Evolutionary conservation across 2,113 vertebrate genomes (phyloP).

Genomic region (Ammodytes dubius): DNA sequence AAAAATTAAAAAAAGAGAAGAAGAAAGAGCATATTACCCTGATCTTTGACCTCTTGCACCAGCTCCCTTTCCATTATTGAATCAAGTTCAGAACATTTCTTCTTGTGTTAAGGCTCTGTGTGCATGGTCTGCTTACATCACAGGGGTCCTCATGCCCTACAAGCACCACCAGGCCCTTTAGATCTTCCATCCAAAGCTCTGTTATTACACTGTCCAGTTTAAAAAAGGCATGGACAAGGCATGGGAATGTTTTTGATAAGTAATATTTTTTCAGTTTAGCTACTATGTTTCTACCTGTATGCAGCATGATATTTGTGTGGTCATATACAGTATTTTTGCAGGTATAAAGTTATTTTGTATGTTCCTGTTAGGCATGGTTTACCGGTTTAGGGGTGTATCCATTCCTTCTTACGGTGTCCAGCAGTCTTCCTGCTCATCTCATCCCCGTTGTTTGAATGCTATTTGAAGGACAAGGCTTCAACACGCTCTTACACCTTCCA

Average conservation of each 20-base stretch:
- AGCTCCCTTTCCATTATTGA: constrained; percentile 22
- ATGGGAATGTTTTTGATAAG: neutral
- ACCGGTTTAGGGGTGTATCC: neutral
- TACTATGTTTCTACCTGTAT: neutral
- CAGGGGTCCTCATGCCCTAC: constrained; percentile 13
- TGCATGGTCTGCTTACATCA: constrained; percentile 70
- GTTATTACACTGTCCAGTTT: neutral
- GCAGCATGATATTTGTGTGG: neutral
- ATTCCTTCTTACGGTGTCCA: neutral
- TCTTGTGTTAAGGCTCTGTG: neutral
- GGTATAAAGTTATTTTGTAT: neutral
- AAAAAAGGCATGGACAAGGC: constrained; percentile 7
- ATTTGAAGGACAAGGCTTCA: constrained; percentile 69
- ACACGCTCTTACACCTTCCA: constrained; percentile 29
- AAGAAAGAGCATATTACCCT: neutral
- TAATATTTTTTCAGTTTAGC: neutral
- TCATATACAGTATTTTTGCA: neutral
- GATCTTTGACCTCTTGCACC: constrained; percentile 28
- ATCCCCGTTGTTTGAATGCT: constrained; percentile 51
- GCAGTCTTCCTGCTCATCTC: neutral
- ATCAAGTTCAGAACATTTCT: constrained; percentile 30
- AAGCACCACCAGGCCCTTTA: constrained; percentile 28
- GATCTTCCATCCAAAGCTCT: constrained; percentile 21
- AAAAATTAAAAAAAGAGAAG: too few relatives aligned
- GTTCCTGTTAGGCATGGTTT: neutral